Evolutionary conservation across 2,888 invertebrate species (phyloP), one percentile per base, ranked within the genome.

Genomic region (Acronicta alni): DNA sequence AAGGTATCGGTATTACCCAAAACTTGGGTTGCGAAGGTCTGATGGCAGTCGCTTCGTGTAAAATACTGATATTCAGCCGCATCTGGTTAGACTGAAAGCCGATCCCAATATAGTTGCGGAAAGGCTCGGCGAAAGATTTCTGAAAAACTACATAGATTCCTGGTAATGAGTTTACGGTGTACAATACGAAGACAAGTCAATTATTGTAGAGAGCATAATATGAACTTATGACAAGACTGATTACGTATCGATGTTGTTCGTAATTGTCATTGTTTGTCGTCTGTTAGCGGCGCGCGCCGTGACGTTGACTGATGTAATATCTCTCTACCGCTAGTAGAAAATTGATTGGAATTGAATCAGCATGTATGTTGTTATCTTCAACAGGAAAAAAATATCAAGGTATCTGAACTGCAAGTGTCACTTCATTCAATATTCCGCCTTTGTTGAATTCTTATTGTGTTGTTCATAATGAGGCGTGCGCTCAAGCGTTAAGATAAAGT

Each of bases 301-400:
- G 76, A 74, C 72, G 72, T 61, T 44, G 23, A 58, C 47, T 61
- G 51, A 61, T 66, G 67, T 70, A 65, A 62, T 61, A 68, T 64
- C 60, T 57, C 49, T 30, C 37, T 30, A 54, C 12, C 30, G 8
- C 17, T 54, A 70, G 54, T 55, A 37, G 69, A 58, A 69, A 68
- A 72, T 72, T 73, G 72, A 79, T 78, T 74, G 60, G 55, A 75
- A 72, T 74, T 74, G 66, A 77, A 76, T 80, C 76, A 79, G 67
- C 67, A 70, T 57, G 47, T 63, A 55, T 57, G 63, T 57, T 60
- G 64, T 77, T 81, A 80, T 82, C 79, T 71, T 52, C 56, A 75
- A 62, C 71, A 73, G 74, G 68, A 80, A 80, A 79, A 80, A 76
- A 67, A 20, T 66, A 62, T 68, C 67, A 60, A 68, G 69, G 66